These are phyloP conservation scores for Myotis davidii DNA, from an alignment of 2,113 vertebrate genomes.

Conservation along the genomic window DNA sequence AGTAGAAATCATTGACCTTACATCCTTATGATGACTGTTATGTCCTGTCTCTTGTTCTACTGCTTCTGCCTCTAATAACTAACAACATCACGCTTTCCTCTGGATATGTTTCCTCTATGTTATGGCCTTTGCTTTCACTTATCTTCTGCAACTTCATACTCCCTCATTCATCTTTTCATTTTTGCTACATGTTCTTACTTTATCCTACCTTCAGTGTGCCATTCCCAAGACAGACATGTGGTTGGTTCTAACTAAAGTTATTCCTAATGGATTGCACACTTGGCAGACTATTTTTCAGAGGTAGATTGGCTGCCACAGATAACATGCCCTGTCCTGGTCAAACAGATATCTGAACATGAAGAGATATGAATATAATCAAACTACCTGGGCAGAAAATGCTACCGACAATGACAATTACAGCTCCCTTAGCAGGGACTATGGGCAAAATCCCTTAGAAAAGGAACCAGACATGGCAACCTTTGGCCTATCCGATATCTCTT, in stretches of 20 bases:
- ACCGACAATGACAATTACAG: background rate
- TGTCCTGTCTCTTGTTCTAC: background rate
- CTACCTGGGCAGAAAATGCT: background rate
- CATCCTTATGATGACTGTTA: background rate
- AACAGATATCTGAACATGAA: background rate
- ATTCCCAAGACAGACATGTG: background rate
- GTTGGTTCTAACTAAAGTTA: background rate
- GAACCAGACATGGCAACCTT: background rate
- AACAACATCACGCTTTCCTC: background rate
- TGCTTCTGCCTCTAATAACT: background rate
- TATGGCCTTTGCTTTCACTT: background rate
- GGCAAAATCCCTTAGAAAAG: background rate
- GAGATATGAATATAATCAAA: background rate
- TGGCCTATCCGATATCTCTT: background rate
- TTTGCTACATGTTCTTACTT: background rate
- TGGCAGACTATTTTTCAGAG: background rate
- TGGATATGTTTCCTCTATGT: background rate
- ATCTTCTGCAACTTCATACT: background rate
- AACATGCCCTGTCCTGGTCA: background rate
- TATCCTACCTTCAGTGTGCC: background rate
- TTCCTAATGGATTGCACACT: background rate
- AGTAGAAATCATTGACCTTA: background rate
- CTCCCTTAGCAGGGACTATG: background rate
- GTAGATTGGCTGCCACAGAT: background rate
- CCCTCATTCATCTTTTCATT: background rate